Evolutionary conservation across 2,797 vertebrate species (phyloP).

Genomic region (Austrolebias charrua): DNA sequence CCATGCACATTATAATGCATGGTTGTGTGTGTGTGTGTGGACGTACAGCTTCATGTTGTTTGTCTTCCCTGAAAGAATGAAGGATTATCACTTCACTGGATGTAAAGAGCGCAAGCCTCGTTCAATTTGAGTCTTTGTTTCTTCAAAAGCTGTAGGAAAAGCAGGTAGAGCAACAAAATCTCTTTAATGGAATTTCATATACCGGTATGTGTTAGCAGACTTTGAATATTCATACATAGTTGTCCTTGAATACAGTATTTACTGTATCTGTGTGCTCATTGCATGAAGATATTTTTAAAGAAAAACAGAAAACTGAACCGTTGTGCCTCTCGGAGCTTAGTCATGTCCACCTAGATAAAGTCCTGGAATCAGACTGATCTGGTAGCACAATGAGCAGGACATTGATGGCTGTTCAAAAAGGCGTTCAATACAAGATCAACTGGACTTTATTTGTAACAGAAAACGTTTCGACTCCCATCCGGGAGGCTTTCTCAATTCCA

Average conservation of each 20-base stretch:
- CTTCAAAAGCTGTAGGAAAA: constrained; percentile 6
- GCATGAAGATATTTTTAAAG: neutral
- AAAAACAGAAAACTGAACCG: constrained; percentile 25
- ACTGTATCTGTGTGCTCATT: neutral
- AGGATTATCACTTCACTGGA: constrained; percentile 1
- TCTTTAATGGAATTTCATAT: constrained; percentile 1
- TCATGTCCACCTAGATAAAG: constrained; percentile 22
- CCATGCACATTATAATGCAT: constrained; percentile 15
- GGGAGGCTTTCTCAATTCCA: too few species aligned
- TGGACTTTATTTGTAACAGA: too few species aligned
- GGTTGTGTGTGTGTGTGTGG: constrained; percentile 4
- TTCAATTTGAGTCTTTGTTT: neutral
- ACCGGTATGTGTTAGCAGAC: neutral
- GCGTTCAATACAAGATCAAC: too few species aligned
- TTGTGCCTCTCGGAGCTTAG: constrained; percentile 33
- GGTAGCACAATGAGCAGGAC: constrained; percentile 3
- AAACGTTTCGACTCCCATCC: too few species aligned
- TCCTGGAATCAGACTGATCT: constrained; percentile 27
- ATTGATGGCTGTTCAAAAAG: constrained; percentile 19
- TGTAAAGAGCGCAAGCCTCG: neutral
- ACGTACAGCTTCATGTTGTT: neutral
- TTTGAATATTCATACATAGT: neutral
- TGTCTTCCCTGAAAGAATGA: neutral
- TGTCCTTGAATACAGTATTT: neutral
- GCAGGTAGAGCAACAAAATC: constrained; percentile 3